Conservation (phyloP, 2,888 invertebrate species). For the Aspidiotus destructor region DNA sequence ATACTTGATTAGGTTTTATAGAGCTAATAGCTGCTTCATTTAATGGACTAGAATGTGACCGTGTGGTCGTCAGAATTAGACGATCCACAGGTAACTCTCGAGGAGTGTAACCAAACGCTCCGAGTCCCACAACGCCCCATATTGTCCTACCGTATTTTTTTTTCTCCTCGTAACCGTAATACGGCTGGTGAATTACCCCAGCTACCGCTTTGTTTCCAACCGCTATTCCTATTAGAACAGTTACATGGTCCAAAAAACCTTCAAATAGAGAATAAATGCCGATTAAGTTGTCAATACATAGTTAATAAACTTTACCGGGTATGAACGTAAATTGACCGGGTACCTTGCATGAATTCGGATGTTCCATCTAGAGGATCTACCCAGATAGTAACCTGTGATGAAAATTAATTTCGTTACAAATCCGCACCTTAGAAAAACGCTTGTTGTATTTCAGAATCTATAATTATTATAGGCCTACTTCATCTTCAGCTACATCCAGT, state of each 20-base stretch:
- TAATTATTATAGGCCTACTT: conserved; percentile 17
- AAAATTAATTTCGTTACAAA: conserved; percentile 21
- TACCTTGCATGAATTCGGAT: conserved; percentile 90
- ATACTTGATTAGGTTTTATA: conserved; percentile 69
- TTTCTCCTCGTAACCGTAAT: conserved; percentile 55
- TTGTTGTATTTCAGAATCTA: not conserved
- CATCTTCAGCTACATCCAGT: conserved; percentile 37
- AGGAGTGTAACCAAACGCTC: conserved; percentile 59
- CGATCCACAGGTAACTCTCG: conserved; percentile 49
- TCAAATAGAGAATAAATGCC: conserved; percentile 35
- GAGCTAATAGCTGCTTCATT: conserved; percentile 76
- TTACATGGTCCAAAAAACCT: conserved; percentile 92
- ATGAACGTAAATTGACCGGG: conserved; percentile 27
- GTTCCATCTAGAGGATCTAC: conserved; percentile 99
- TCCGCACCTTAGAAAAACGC: not conserved
- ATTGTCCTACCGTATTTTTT: conserved; percentile 69
- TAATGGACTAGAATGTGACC: conserved; percentile 76
- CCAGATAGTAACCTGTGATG: conserved; percentile 68
- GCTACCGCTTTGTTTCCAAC: conserved; percentile 77
- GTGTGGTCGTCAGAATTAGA: conserved; percentile 81
- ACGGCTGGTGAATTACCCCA: conserved; percentile 98
- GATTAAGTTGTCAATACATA: no score
- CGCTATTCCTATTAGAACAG: conserved; percentile 91
- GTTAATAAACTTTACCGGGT: no score
- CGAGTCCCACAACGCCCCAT: conserved; percentile 82